Percentiles rank a stretch among this genome's conserved stretches.
Conservation (phyloP, 2,113 vertebrate genomes). For the Gadus chalcogrammus region DNA sequence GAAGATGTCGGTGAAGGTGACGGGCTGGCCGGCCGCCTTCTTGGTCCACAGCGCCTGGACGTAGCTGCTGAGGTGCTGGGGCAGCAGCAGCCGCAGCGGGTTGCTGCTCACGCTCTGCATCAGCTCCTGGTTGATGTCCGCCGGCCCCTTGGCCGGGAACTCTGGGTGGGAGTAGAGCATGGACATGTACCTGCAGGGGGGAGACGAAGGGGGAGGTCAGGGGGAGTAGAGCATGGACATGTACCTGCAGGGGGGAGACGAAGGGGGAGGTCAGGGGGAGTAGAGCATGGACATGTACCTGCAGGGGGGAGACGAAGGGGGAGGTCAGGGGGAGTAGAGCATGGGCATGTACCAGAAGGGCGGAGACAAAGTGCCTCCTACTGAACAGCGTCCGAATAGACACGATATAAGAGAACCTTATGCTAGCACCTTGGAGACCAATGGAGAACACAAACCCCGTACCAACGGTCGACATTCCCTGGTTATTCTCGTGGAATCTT, state of each 20-base stretch:
- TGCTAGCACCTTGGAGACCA: no score
- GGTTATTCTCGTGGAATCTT: no score
- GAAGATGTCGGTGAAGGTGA: conserved; percentile 97
- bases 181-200: conserved; percentile 88
- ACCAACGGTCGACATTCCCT: no score
- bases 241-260: conserved; percentile 76
- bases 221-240: conserved; percentile 67
- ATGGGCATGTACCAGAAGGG: no score
- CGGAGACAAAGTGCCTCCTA: no score
- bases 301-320: no score
- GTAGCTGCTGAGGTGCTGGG: conserved; percentile 91
- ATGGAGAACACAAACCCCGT: no score
- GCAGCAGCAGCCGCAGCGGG: conserved; percentile 87
- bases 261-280: background rate
- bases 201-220: background rate
- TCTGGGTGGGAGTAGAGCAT: conserved; percentile 89
- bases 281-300: conserved; percentile 72
- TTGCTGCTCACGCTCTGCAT: conserved; percentile 90
- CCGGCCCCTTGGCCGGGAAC: conserved; percentile 87
- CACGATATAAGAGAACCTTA: no score
- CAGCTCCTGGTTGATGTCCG: conserved; percentile 89
- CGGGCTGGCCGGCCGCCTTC: conserved; percentile 91
- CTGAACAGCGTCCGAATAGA: no score
- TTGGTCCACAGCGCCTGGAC: conserved; percentile 94
- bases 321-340: no score